Evolutionary conservation across 2,888 invertebrate species (phyloP), one percentile per base, ranked within the genome.

Genomic region (Diaprepes abbreviatus): DNA sequence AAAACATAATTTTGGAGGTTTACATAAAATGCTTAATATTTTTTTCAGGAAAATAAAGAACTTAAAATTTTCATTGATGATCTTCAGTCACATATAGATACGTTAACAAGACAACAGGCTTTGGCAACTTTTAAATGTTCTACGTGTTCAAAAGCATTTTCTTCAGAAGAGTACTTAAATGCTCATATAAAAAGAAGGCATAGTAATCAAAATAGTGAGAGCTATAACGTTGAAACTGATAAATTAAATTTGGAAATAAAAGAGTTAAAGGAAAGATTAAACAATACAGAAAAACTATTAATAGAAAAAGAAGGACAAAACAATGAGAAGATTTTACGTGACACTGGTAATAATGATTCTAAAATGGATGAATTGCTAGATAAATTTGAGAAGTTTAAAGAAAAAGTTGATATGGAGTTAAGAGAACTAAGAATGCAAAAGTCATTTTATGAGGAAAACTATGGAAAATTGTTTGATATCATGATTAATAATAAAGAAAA

Each of bases 71-170:
- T 77, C 75, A 85, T 88, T 19, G 86, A 88, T 59, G 83, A 83
- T 59, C 80, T 88, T 7, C 89, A 88, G 77, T 86, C 85, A 74
- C 86, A 87, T 72, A 75, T 89, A 43, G 85, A 85, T 76, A 86
- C 85, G 70, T 74, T 88, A 16, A 87, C 84, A 75, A 87, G 55
- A 86, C 72, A 87, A 85, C 80, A 82, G 55, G 12, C 62, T 16
- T 83, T 84, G 54, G 17, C 73, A 14, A 77, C 80, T 38, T 88
- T 87, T 66, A 85, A 89, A 85, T 92, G 92, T 77, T 85, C 82
- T 36, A 86, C 87, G 77, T 92, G 92, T 76, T 87, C 88, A n/a
- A 92, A 92, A 83, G 87, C 88, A 6, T 92, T 92, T 79, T 82
- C 90, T 52, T 88, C 90, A 71, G 87, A 89, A 76, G 86, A 89